These are phyloP conservation scores for Scaptomyza cyrtandrae DNA, from an alignment of 2,888 invertebrate species.

Conservation along the genomic window DNA sequence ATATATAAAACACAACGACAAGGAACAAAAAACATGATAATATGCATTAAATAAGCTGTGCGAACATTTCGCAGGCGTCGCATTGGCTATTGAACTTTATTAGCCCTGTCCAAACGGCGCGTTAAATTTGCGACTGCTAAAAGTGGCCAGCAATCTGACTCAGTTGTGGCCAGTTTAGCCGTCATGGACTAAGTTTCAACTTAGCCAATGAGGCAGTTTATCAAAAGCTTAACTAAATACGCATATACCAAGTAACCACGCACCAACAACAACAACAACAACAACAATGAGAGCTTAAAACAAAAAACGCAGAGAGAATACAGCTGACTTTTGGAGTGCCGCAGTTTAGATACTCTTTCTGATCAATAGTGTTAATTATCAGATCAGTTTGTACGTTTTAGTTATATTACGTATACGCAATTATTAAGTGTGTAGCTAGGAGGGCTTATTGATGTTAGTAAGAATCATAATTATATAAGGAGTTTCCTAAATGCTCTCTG, in stretches of 20 bases:
- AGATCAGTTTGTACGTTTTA: no score
- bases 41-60: slow-evolving; percentile 80
- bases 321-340: not conserved
- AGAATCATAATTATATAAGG: no score
- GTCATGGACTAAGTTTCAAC: slow-evolving; percentile 27
- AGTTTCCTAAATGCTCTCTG: not conserved
- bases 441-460: not conserved
- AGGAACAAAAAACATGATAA: slow-evolving; percentile 61
- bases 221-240: slow-evolving; percentile 75
- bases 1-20: slow-evolving; percentile 21
- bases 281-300: slow-evolving; percentile 16
- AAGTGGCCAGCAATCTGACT: slow-evolving; percentile 19
- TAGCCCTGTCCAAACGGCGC: slow-evolving; percentile 53
- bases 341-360: not conserved
- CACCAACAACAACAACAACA: slow-evolving; percentile 5
- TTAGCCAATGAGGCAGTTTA: slow-evolving; percentile 60
- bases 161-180: slow-evolving; percentile 17
- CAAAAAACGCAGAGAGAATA: slow-evolving; percentile 3
- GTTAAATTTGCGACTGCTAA: slow-evolving; percentile 20
- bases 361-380: no score
- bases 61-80: slow-evolving; percentile 76
- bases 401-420: not conserved
- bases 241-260: slow-evolving; percentile 9
- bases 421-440: not conserved
- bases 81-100: slow-evolving; percentile 77